Conservation (phyloP, 2,797 vertebrate genomes). For the Chromobotia macracanthus region DNA sequence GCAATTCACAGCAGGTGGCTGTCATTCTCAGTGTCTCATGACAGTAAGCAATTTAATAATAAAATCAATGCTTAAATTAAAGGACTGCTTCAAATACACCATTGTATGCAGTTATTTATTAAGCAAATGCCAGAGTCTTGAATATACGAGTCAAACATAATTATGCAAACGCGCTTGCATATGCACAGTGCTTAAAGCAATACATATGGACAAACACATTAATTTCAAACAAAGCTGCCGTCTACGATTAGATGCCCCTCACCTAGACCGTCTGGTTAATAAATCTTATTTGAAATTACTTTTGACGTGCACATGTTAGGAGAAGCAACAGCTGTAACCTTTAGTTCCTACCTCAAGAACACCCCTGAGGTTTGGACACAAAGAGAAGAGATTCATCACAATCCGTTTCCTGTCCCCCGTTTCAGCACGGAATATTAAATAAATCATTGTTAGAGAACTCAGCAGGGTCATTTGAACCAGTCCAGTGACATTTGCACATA, state of each 20-base stretch:
- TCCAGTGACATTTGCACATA: conserved; percentile 42
- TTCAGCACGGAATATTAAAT: conserved; percentile 29
- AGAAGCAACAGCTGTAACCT: conserved; percentile 51
- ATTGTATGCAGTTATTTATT: conserved; percentile 28
- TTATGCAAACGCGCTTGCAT: conserved; percentile 45
- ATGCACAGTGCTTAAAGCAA: conserved; percentile 28
- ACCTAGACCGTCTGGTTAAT: conserved; percentile 40
- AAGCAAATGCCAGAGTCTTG: conserved; percentile 4
- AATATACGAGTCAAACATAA: conserved; percentile 40
- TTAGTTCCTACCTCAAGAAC: conserved; percentile 34
- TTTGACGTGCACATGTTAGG: conserved; percentile 32
- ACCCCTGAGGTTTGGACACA: conserved; percentile 41
- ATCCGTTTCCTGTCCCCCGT: conserved; percentile 13
- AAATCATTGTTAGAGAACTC: conserved; percentile 37
- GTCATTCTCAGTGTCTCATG: neutral
- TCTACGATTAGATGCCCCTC: conserved; percentile 50
- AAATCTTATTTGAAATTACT: conserved; percentile 49
- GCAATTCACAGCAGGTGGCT: neutral
- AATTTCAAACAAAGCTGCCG: conserved; percentile 46
- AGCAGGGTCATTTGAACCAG: conserved; percentile 32
- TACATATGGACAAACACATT: conserved; percentile 25
- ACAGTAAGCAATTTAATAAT: neutral
- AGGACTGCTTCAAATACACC: neutral
- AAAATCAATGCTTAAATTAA: neutral
- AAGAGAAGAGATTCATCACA: conserved; percentile 22